Percentiles rank a stretch among this genome's conserved stretches.
phyloP scores from a whole-genome alignment of 2,888 invertebrate species.

The Pollenia angustigena region DNA sequence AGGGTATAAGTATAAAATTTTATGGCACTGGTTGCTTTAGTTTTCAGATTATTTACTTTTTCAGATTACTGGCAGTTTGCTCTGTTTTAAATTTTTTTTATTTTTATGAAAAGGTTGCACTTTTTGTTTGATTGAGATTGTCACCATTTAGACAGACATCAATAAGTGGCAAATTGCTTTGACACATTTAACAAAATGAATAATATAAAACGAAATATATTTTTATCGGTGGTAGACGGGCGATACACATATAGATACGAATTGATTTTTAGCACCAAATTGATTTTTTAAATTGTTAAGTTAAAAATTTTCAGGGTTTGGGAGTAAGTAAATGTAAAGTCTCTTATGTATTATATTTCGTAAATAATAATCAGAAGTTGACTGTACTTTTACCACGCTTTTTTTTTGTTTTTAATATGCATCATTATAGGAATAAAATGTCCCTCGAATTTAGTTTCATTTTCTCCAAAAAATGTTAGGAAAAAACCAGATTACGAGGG shows the following conservation, averaged over 20 bases:
- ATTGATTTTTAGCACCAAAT: conserved; percentile 1
- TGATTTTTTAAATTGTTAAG: conserved; percentile 11
- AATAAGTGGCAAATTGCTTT: conserved; percentile 62
- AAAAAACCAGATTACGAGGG: no score
- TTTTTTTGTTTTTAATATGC: no score
- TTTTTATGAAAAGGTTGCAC: conserved; percentile 40
- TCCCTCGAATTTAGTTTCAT: no score
- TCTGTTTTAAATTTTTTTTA: not conserved
- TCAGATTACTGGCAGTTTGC: not conserved
- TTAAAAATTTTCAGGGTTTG: conserved; percentile 2
- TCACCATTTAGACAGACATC: conserved; percentile 49
- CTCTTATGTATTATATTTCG: no score
- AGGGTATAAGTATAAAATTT: conserved; percentile 8
- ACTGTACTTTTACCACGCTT: no score
- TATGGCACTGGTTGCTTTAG: conserved; percentile 23
- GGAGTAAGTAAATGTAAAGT: no score
- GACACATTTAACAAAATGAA: conserved; percentile 46
- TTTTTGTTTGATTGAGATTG: conserved; percentile 40
- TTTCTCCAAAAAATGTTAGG: no score
- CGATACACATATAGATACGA: not conserved
- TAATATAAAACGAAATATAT: not conserved
- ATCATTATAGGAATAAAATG: no score
- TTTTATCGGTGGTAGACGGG: not conserved
- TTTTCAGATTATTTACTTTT: conserved; percentile 18
- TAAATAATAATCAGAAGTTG: no score